Evolutionary conservation across 1,140 invertebrate species (phyloP), one percentile per base, ranked within the genome.

Genomic region (Leptestheria dahalacensis): DNA sequence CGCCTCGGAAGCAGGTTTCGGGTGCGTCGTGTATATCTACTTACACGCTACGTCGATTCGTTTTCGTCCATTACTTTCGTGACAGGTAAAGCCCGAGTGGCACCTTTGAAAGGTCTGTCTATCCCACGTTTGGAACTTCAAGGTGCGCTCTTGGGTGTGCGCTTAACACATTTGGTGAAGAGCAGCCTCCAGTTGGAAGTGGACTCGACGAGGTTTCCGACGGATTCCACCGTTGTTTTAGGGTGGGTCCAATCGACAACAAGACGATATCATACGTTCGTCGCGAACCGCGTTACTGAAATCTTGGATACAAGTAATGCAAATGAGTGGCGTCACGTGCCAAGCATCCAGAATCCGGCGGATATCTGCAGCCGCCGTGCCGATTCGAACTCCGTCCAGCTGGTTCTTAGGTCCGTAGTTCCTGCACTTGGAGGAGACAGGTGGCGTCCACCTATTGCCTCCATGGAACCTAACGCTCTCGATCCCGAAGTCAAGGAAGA

Each of bases 1-100:
- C 61, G 68, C 68, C 6, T 66, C 64, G n/a, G 62, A 67, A 23
- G 20, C 57, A 12, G 69, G 68, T 4, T 68, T 65, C 47, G 58
- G 62, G 3, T 64, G 69, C 0, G 68, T 66, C 10, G 62, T 58
- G 0, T 70, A 69, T 50, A 2, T 28, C 41, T 70, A 15, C 57
- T 66, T 33, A 20, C 48, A 12, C 26, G 21, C 18, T 50, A 47
- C 10, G 9, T 26, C 20, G 23, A 48, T 18, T 4, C 4, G 23
- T 10, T 2, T 26, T 24, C 28, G 12, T 15, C 21, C 24, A 10
- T 26, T 6, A 25, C 18, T n/a, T 28, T 54, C 25, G 3, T 54
- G 1, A 26, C 28, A n/a, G 52, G 23, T 2, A 54, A 54, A 54
- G 3, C 23, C 12, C 6, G 52, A 10, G 52, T 54, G 2, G 3